These are phyloP conservation scores for Theodoxus fluviatilis DNA, from an alignment of 2,888 invertebrate genomes.

Conservation along the genomic window DNA sequence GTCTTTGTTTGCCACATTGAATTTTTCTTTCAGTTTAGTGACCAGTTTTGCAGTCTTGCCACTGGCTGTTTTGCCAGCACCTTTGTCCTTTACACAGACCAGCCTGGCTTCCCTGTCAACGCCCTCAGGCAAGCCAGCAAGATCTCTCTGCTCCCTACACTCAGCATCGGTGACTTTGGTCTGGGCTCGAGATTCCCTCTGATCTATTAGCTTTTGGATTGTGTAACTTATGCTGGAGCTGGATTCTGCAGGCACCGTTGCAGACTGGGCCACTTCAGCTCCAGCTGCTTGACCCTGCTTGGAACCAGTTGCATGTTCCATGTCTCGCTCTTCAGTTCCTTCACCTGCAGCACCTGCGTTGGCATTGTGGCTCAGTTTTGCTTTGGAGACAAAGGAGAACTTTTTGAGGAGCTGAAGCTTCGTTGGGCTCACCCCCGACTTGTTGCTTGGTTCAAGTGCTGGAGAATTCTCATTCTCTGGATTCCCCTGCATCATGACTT, in stretches of 20 bases:
- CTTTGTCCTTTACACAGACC: slow-evolving; percentile 35
- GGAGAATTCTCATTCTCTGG: no score
- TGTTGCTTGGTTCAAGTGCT: no score
- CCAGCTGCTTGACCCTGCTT: not conserved
- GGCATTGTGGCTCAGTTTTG: no score
- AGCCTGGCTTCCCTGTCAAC: slow-evolving; percentile 28
- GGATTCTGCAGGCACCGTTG: not conserved
- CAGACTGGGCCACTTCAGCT: not conserved
- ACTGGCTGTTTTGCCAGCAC: slow-evolving; percentile 28
- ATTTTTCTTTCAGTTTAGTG: slow-evolving; percentile 27
- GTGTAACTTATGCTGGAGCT: slow-evolving; percentile 26
- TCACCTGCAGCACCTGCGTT: not conserved
- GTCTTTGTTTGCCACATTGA: slow-evolving; percentile 12
- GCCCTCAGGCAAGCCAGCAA: slow-evolving; percentile 23
- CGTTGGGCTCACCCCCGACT: no score
- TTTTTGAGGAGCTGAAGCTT: no score
- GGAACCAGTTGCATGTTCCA: not conserved
- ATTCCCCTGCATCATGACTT: no score
- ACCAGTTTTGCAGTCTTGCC: slow-evolving; percentile 25
- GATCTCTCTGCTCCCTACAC: not conserved
- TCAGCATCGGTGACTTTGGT: not conserved
- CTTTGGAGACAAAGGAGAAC: no score
- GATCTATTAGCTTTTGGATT: no score
- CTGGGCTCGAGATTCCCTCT: slow-evolving; percentile 7
- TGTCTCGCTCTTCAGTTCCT: not conserved